Evolutionary conservation across 2,888 invertebrate genomes (phyloP).

Genomic region (Coenonympha arcania): DNA sequence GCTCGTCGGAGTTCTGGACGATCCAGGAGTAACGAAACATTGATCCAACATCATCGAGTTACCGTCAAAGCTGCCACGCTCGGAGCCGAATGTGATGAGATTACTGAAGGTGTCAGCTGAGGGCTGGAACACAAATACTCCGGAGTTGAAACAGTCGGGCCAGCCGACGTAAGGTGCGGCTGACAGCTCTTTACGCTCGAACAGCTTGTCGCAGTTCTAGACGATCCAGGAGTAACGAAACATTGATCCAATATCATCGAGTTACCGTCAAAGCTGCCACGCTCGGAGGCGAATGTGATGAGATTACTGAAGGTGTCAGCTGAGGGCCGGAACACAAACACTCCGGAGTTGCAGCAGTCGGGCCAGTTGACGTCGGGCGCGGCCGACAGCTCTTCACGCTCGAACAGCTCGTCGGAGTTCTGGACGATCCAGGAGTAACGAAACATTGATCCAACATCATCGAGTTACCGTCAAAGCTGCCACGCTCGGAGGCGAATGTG

Average conservation of each 20-base stretch:
- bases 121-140: constrained; percentile 96
- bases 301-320: too few species aligned
- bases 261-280: too few species aligned
- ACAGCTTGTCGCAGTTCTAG: constrained; percentile 96
- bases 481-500: too few species aligned
- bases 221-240: constrained; percentile 78
- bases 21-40: constrained; percentile 75
- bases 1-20: constrained; percentile 94
- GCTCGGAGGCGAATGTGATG: too few species aligned
- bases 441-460: too few species aligned
- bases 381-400: constrained; percentile 95
- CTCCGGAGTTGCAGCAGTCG: too few species aligned
- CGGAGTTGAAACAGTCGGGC: constrained; percentile 99
- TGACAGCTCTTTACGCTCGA: constrained; percentile 95
- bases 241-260: too few species aligned
- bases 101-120: constrained; percentile 89
- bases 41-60: too few species aligned
- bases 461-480: too few species aligned
- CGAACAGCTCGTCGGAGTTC: constrained; percentile 97
- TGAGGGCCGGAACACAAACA: too few species aligned
- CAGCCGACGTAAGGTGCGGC: too few species aligned
- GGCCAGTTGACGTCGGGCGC: too few species aligned
- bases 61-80: constrained; percentile 97
- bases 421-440: constrained; percentile 82
- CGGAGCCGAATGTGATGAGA: constrained; percentile 85